These are phyloP conservation scores for Papilio xuthus DNA, from an alignment of 1,140 invertebrate genomes.

Conservation along the genomic window DNA sequence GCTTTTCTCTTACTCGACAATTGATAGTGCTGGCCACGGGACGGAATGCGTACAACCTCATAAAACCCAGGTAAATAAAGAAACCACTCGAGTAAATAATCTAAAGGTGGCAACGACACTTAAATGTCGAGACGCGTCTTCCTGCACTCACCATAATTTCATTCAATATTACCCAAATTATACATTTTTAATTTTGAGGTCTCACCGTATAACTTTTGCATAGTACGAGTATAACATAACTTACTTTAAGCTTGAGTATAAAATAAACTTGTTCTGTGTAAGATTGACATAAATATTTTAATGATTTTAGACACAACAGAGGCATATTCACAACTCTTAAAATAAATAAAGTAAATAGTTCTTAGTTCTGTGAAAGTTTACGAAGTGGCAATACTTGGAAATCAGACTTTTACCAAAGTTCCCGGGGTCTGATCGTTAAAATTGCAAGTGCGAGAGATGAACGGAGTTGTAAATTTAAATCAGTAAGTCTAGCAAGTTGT, in stretches of 20 bases:
- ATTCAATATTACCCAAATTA: not conserved
- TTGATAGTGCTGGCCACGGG: slow-evolving; percentile 42
- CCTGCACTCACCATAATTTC: slow-evolving; percentile 17
- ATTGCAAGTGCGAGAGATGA: slow-evolving; percentile 61
- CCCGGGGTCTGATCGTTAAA: slow-evolving; percentile 57
- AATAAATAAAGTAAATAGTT: not conserved
- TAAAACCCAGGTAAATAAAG: slow-evolving; percentile 60
- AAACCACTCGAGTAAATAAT: slow-evolving; percentile 54
- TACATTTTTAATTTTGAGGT: too few species aligned
- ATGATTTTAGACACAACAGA: not conserved
- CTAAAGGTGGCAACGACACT: slow-evolving; percentile 11
- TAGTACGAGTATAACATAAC: too few species aligned
- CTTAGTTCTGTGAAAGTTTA: slow-evolving; percentile 1
- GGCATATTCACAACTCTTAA: not conserved
- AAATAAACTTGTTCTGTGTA: too few species aligned
- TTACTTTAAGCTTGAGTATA: too few species aligned
- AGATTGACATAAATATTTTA: not conserved
- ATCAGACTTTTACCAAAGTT: slow-evolving; percentile 59
- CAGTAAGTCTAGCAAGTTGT: slow-evolving; percentile 67
- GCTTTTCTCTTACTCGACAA: slow-evolving; percentile 34
- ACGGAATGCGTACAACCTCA: slow-evolving; percentile 51
- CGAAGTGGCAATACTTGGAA: slow-evolving; percentile 44
- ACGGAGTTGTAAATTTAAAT: slow-evolving; percentile 75
- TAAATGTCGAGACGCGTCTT: not conserved
- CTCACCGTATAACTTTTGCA: too few species aligned